Evolutionary conservation across 2,888 invertebrate genomes (phyloP).

Genomic region (Corythucha ciliata): DNA sequence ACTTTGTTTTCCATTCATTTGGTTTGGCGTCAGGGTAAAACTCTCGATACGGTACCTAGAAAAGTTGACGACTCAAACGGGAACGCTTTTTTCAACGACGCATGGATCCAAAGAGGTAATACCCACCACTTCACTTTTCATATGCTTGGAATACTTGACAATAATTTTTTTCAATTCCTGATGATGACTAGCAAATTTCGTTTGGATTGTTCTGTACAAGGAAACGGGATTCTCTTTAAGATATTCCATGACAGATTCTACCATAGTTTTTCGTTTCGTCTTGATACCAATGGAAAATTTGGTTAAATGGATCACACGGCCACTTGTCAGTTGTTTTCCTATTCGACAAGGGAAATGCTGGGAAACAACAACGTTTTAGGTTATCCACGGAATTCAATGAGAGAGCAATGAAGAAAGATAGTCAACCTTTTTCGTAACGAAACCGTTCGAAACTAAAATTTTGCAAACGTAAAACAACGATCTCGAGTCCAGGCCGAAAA

Average conservation of each 20-base stretch:
- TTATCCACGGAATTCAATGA: background rate
- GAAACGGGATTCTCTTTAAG: slow-evolving; percentile 49
- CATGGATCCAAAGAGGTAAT: background rate
- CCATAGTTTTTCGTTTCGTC: slow-evolving; percentile 46
- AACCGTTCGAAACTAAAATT: slow-evolving; percentile 47
- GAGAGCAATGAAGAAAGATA: too few species aligned
- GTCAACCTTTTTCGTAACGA: slow-evolving; percentile 56
- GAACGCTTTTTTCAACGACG: background rate
- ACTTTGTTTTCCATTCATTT: slow-evolving; percentile 47
- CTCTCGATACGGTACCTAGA: slow-evolving; percentile 45
- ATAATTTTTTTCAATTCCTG: slow-evolving; percentile 43
- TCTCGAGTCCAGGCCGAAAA: slow-evolving; percentile 51
- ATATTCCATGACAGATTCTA: slow-evolving; percentile 48
- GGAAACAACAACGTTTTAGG: too few species aligned
- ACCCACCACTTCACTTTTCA: slow-evolving; percentile 19
- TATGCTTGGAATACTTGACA: slow-evolving; percentile 16
- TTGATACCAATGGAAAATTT: slow-evolving; percentile 53
- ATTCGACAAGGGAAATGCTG: too few species aligned
- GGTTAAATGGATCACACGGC: slow-evolving; percentile 51
- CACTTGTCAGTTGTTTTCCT: too few species aligned
- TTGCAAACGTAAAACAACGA: slow-evolving; percentile 55
- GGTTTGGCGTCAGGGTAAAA: slow-evolving; percentile 49
- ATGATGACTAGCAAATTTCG: slow-evolving; percentile 43
- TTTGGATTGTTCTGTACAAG: slow-evolving; percentile 46
- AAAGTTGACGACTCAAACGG: background rate